Evolutionary conservation across 2,113 vertebrate species (phyloP), one percentile per base, ranked within the genome.

Genomic region (Ptilonorhynchus violaceus): DNA sequence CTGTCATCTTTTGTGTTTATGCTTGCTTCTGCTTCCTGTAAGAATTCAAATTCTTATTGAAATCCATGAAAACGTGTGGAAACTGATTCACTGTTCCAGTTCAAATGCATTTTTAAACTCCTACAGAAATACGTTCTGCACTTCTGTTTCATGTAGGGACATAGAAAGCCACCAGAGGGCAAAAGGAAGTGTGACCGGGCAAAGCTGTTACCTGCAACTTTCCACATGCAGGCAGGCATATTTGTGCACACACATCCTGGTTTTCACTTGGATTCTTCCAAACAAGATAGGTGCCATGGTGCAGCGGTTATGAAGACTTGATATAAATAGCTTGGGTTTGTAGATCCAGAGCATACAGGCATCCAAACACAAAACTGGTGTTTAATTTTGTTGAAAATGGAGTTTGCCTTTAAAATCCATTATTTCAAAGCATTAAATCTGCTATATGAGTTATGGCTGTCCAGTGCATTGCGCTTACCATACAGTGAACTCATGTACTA

Each of bases 151-250:
- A 0, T 56, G 72, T 82, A 84, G 83, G 44, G 58, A 75, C 33
- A 10, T 16, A 8, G 13, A 35, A 42, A 42, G 52, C 97, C 98
- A 96, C 91, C 83, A 97, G 97, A 96, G 97, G 97, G 97, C 94
- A 74, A 88, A 88, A 87, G 75, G 39, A 88, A 33, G 73, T 25
- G 37, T 3, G 19, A 22, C 9, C 56, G 73, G 31, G 41, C 85
- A 60, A 70, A 42, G 35, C 72, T 47, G 9, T 24, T 60, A 2
- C 8, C 47, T 49, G 24, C 42, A 25, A 5, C 62, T 73, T 73
- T 7, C 10, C 31, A 2, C 37, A 6, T 24, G 52, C 17, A 16
- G n/a, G 31, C 47, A 31, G 73, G 41, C n/a, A 10, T 2, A 0
- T 44, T 37, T 58, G 20, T 12, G 6, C 33, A 3, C 14, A 25